These are phyloP conservation scores for Chitala chitala DNA, from an alignment of 2,113 vertebrate species.

Conservation along the genomic window DNA sequence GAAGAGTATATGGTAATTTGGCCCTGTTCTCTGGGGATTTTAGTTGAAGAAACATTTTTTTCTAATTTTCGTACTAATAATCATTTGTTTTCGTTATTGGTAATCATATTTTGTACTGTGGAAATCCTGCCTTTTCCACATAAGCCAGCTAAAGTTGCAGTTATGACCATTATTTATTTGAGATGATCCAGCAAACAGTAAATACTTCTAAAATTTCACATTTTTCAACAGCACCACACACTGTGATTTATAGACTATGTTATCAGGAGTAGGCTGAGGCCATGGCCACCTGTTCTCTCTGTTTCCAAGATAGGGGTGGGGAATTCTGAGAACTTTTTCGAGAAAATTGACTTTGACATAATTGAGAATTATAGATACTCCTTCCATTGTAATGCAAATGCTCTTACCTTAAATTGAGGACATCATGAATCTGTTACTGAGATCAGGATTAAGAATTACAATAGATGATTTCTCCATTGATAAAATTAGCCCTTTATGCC, in stretches of 20 bases:
- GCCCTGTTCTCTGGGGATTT: constrained; percentile 2
- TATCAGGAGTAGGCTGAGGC: not conserved
- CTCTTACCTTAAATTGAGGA: constrained; percentile 32
- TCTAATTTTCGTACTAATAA: constrained; percentile 17
- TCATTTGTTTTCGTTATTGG: constrained; percentile 7
- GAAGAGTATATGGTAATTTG: constrained; percentile 9
- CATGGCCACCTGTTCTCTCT: constrained; percentile 6
- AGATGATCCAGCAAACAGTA: constrained; percentile 13
- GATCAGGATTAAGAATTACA: constrained; percentile 28
- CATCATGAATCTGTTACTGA: constrained; percentile 30
- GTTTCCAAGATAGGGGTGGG: not conserved
- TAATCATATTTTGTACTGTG: constrained; percentile 10
- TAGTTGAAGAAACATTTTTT: constrained; percentile 6
- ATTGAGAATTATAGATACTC: constrained; percentile 30
- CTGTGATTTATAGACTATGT: not conserved
- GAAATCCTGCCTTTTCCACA: not conserved
- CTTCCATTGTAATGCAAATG: constrained; percentile 30
- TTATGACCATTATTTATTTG: not conserved
- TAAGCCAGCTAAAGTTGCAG: not conserved
- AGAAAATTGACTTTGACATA: constrained; percentile 34
- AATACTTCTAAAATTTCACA: not conserved
- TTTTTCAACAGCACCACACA: not conserved
- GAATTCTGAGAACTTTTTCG: constrained; percentile 17
- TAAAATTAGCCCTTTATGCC: constrained; percentile 30
- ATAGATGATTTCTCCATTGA: constrained; percentile 33